Conservation (phyloP, 2,888 invertebrate species). For the Drosophila fulvimacula region DNA sequence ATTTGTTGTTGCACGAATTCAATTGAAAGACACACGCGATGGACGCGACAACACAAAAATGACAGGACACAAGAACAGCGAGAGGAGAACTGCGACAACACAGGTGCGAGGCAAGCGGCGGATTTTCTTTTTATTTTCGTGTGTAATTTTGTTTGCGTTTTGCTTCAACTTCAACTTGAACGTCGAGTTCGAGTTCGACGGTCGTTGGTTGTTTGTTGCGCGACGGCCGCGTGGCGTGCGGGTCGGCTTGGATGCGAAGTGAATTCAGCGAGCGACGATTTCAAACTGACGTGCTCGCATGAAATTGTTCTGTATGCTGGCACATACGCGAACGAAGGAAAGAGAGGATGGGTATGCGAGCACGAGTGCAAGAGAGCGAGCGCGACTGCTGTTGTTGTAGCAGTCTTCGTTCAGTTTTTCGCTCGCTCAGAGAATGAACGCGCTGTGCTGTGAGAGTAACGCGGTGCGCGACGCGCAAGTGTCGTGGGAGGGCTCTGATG, state of each 20-base stretch:
- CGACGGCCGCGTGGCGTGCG: slow-evolving; percentile 61
- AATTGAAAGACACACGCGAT: slow-evolving; percentile 46
- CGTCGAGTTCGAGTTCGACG: slow-evolving; percentile 49
- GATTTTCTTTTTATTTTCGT: slow-evolving; percentile 29
- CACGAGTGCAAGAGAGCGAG: slow-evolving; percentile 12
- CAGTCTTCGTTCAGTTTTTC: slow-evolving; percentile 46
- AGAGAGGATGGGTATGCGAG: slow-evolving; percentile 7
- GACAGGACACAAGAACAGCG: slow-evolving; percentile 38
- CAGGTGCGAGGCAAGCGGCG: slow-evolving; percentile 49
- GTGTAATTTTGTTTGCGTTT: slow-evolving; percentile 38
- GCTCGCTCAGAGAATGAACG: slow-evolving; percentile 11
- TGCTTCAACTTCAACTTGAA: slow-evolving; percentile 41
- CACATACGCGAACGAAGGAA: slow-evolving; percentile 14
- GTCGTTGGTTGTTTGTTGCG: slow-evolving; percentile 63
- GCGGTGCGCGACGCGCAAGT: slow-evolving; percentile 71
- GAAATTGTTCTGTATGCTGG: slow-evolving; percentile 38
- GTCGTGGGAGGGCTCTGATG: slow-evolving; percentile 64
- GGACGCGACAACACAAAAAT: slow-evolving; percentile 31
- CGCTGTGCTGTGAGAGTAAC: slow-evolving; percentile 21
- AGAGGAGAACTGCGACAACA: slow-evolving; percentile 24
- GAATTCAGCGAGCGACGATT: slow-evolving; percentile 79
- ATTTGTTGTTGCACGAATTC: slow-evolving; percentile 42
- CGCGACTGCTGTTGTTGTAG: slow-evolving; percentile 6
- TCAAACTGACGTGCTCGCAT: slow-evolving; percentile 68
- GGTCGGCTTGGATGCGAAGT: slow-evolving; percentile 57